These are phyloP conservation scores for Himantopus leucocephalus DNA, from an alignment of 2,113 vertebrate genomes.

Conservation along the genomic window DNA sequence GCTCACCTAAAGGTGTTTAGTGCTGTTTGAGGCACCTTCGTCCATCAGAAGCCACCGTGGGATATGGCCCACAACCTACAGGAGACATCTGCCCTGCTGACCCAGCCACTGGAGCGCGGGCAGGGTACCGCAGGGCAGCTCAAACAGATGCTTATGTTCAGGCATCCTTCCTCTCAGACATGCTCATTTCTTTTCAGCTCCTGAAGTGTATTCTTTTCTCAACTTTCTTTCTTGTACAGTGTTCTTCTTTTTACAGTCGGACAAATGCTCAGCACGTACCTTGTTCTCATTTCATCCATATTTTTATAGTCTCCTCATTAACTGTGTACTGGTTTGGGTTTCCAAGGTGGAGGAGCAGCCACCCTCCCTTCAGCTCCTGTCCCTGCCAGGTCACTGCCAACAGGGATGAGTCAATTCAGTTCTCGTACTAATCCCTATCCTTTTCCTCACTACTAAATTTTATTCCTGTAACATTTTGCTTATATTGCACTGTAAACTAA, in stretches of 20 bases:
- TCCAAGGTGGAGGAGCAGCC: background rate
- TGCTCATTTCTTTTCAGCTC: background rate
- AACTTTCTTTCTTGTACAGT: no score
- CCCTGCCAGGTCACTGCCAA: background rate
- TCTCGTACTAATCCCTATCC: fast-evolving
- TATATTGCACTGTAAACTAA: fast-evolving
- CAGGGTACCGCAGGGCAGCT: background rate
- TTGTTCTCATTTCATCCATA: background rate
- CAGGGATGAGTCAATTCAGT: background rate
- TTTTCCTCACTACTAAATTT: background rate
- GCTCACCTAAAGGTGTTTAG: background rate
- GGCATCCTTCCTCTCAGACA: background rate
- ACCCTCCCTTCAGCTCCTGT: background rate
- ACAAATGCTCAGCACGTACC: background rate
- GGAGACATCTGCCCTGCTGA: background rate
- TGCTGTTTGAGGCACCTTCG: background rate
- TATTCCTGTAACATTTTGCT: background rate
- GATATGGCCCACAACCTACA: fast-evolving
- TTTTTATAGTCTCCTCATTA: background rate
- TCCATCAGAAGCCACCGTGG: background rate
- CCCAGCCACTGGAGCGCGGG: background rate
- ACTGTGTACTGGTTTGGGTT: background rate
- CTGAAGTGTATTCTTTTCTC: background rate
- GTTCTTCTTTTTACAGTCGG: background rate
- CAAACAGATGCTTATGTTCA: background rate